Evolutionary conservation across 35 echinoderm and acorn worm species (phyloP), one percentile per base, ranked within the genome.

Genomic region (Amphiura filiformis): DNA sequence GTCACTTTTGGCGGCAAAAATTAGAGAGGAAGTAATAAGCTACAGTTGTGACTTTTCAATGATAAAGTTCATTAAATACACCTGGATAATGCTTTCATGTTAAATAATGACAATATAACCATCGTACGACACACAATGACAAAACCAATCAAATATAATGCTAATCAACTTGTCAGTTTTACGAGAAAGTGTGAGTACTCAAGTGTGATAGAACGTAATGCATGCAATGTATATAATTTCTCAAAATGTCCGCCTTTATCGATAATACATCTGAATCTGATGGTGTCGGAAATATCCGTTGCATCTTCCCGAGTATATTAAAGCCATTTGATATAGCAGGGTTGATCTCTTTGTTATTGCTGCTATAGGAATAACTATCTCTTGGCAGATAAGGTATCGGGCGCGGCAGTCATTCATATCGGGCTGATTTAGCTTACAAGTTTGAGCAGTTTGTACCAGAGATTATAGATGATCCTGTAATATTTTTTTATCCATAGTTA

Each of bases 181-280:
- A 30, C 61, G 61, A 70, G 2, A 30, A 70, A 70, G 26, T 70
- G 61, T 70, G 61, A 15, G 28, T 70, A 70, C 26, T 47, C 5
- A 17, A 47, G 41, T 47, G 41, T 47, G 41, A 47, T 47, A 47
- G 41, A 70, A 18, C 28, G 61, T 70, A 70, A 70, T 70, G 61
- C 61, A n/a, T 70, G 15, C 61, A 70, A 70, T 70, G 61, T 70
- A 70, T 70, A 70, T 70, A 70, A 70, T 70, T 70, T 70, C 61
- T 70, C 61, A 70, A 70, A 70, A 70, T 70, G 61, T 70, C 61
- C 61, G 61, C 61, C 61, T 70, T 70, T 70, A 70, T 70, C 61
- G 61, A 70, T 26, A 70, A 26, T 70, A 70, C 61, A 70, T 70
- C 61, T 70, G 61, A 23, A 70, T 15, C 15, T 11, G 1, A 3